Base-by-base conservation (phyloP, 2,888 invertebrate species). In the Pterobdella sp. region DNA sequence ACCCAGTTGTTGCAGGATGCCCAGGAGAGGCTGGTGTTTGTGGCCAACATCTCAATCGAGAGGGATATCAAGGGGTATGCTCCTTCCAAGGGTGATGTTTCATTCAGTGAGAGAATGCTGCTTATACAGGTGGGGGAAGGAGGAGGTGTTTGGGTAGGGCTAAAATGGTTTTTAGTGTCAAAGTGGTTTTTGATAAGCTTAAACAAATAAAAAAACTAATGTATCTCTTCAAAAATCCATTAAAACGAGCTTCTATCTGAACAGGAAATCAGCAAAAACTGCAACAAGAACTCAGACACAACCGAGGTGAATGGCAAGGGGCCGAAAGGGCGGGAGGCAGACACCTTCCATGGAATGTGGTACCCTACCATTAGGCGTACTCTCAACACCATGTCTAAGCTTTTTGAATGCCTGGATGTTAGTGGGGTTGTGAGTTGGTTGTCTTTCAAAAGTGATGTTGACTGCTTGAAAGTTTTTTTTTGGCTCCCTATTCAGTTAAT, bases 281-380 rank as follows among this genome's bases (percentile, higher is more conserved):
- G 10, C 7, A 56, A 56, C n/a, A 56, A 7, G n/a, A 18, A 56
- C 60, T 3, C 3, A 4, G 14, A 56, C 60, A 22, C 4, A 14
- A 3, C 7, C 18, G 18, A 42, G 10, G 18, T 14, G 18, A 42
- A 42, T 42, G 42, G 42, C 18, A 7, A 14, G 42, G 7, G 10
- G 7, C 7, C 42, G 18, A 42, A 42, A 7, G 18, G 10, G 10
- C 18, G 26, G n/a, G 60, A 56, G 4, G 60, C 60, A 56, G 60
- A 56, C 60, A 22, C 60, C 86, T 86, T 97, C 42, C 97, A 97
- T 84, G 98, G 97, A 35, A 94, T 98, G 94, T 98, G 98, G 98
- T 98, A 97, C 84, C 98, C 98, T 0, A 95, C 94, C 0, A 95
- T 98, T 0, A 87, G 97, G 29, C 87, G 98, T 65, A 95, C 97